These are phyloP conservation scores for Caenorhabditis zanzibari DNA, from an alignment of 2,888 invertebrate genomes.

Conservation along the genomic window DNA sequence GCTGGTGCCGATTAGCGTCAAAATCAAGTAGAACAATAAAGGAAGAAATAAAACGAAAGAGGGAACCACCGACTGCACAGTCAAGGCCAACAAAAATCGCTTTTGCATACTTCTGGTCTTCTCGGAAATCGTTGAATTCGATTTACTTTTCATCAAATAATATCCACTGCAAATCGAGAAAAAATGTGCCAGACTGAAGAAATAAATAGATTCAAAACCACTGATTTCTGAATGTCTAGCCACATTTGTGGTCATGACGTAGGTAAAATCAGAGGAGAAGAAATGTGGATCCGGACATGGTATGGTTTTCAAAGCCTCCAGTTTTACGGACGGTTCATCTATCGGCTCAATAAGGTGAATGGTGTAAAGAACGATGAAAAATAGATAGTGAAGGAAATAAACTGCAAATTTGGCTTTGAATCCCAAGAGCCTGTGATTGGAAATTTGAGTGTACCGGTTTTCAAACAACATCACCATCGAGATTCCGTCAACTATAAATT, in stretches of 20 bases:
- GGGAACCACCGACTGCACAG: not conserved
- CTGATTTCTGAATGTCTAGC: not conserved
- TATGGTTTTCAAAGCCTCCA: not conserved
- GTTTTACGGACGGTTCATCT: not conserved
- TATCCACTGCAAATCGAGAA: not conserved
- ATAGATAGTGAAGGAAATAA: not conserved
- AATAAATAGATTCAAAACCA: not conserved
- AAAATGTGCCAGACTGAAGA: not conserved
- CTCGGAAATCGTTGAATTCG: not conserved
- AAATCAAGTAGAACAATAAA: not conserved
- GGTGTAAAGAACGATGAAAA: not conserved
- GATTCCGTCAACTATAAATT: not conserved
- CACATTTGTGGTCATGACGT: not conserved
- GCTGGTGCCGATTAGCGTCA: not conserved
- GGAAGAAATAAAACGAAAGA: not conserved
- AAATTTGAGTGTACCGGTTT: not conserved
- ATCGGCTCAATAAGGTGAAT: not conserved
- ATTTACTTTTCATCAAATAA: not conserved
- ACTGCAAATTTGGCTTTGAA: not conserved
- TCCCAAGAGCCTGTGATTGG: not conserved
- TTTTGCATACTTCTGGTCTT: not conserved
- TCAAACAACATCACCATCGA: not conserved
- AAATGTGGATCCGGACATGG: not conserved
- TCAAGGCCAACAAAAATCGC: not conserved
- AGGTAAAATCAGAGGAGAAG: not conserved